Evolutionary conservation across 2,888 invertebrate genomes (phyloP).

Genomic region (Lutraria lutraria): DNA sequence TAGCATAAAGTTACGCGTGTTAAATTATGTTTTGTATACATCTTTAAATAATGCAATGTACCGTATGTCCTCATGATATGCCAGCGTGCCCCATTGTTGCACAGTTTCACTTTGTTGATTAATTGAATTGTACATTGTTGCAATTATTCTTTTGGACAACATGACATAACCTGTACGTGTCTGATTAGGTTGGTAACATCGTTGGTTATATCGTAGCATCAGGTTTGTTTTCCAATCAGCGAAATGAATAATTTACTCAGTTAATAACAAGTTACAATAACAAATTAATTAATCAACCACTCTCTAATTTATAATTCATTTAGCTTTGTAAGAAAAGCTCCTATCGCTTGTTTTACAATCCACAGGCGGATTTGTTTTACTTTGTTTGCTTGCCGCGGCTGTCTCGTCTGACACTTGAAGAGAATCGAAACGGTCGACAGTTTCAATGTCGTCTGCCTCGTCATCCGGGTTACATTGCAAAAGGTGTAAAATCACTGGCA

Average conservation of each 20-base stretch:
- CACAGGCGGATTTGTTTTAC: neutral
- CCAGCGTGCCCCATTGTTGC: too few relatives aligned
- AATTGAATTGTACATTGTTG: too few relatives aligned
- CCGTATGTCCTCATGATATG: too few relatives aligned
- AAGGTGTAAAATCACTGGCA: slow-evolving; percentile 65
- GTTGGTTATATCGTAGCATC: too few relatives aligned
- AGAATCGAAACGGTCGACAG: slow-evolving; percentile 35
- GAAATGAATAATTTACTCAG: too few relatives aligned
- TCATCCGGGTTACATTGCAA: slow-evolving; percentile 63
- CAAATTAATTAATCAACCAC: slow-evolving; percentile 7
- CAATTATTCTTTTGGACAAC: too few relatives aligned
- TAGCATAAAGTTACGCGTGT: too few relatives aligned
- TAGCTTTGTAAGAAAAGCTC: neutral
- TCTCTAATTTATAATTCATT: slow-evolving; percentile 13
- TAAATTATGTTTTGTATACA: too few relatives aligned
- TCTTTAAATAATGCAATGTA: too few relatives aligned
- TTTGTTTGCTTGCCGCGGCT: neutral
- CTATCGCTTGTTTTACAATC: neutral
- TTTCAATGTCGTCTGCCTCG: slow-evolving; percentile 19
- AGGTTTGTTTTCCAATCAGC: too few relatives aligned
- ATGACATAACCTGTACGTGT: neutral
- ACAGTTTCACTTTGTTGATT: too few relatives aligned
- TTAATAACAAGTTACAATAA: neutral
- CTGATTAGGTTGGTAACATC: neutral
- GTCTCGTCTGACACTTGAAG: slow-evolving; percentile 25